These are phyloP conservation scores for Pocillopora grandis DNA, from an alignment of 92 coral and sea anemone species.

Conservation along the genomic window DNA sequence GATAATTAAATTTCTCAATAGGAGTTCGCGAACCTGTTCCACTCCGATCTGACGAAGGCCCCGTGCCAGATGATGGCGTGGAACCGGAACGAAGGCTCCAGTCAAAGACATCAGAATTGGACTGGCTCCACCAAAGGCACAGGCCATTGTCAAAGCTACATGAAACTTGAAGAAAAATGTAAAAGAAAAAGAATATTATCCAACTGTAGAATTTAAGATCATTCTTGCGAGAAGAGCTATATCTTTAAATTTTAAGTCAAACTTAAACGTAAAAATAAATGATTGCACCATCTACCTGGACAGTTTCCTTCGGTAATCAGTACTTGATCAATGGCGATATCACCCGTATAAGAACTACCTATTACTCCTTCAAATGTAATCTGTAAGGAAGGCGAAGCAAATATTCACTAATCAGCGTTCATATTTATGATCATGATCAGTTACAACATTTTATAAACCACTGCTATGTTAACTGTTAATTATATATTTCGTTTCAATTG, in stretches of 20 bases:
- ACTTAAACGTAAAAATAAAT: neutral
- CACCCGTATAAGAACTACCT: neutral
- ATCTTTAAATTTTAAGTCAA: too few species aligned
- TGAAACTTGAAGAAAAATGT: neutral
- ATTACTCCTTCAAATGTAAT: slow-evolving; percentile 6
- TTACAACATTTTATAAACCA: too few species aligned
- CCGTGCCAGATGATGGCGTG: slow-evolving; percentile 8
- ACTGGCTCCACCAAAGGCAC: slow-evolving; percentile 25
- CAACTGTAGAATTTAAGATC: neutral
- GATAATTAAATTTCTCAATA: neutral
- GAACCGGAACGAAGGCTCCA: slow-evolving; percentile 10
- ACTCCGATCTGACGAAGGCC: slow-evolving; percentile 20
- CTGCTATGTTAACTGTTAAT: too few species aligned
- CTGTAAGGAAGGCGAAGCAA: neutral
- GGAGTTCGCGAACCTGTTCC: slow-evolving; percentile 15
- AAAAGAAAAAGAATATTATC: neutral
- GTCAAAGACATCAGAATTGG: slow-evolving; percentile 20
- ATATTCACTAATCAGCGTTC: neutral
- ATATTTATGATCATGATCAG: neutral
- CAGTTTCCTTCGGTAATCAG: neutral
- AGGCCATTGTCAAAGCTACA: slow-evolving; percentile 15
- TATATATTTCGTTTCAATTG: too few species aligned
- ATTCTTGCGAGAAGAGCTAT: neutral
- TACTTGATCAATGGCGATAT: slow-evolving; percentile 8
- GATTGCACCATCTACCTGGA: neutral